Conservation (phyloP, 2,797 vertebrate species). For the Sarcoramphus papa region DNA sequence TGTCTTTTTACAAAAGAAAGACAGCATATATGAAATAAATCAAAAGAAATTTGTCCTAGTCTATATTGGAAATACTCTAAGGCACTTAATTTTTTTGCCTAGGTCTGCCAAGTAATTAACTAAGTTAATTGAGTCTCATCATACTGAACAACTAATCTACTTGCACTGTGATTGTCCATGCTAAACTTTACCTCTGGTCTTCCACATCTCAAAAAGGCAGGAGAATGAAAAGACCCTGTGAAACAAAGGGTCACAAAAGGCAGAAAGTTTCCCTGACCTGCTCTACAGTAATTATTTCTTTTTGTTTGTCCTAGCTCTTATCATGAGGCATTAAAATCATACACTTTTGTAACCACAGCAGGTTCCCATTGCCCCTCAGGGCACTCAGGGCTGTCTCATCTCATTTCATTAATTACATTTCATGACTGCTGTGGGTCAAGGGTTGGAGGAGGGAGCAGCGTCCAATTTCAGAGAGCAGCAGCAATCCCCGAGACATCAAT, state of each 20-base stretch:
- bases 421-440: slow-evolving; percentile 60
- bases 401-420: slow-evolving; percentile 75
- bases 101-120: neutral
- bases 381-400: slow-evolving; percentile 62
- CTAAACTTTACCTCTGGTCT: neutral
- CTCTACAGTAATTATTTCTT: slow-evolving; percentile 36
- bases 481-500: slow-evolving; percentile 41
- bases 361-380: slow-evolving; percentile 64
- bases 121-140: slow-evolving; percentile 11
- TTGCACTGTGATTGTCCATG: neutral
- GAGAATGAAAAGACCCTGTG: neutral
- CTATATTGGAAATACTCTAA: neutral
- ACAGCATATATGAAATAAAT: neutral
- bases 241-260: slow-evolving; percentile 48
- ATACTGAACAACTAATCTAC: neutral
- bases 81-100: neutral
- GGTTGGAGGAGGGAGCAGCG: slow-evolving; percentile 48
- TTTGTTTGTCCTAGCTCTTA: slow-evolving; percentile 52
- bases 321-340: slow-evolving; percentile 68
- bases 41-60: neutral
- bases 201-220: neutral
- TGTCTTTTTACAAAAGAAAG: neutral
- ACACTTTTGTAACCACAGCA: slow-evolving; percentile 61
- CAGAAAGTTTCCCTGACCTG: slow-evolving; percentile 49
- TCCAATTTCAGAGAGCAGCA: slow-evolving; percentile 64